Percentiles rank a stretch among this genome's conserved stretches.
Evolutionary conservation across 2,888 invertebrate genomes (phyloP).

Genomic region (Tuberolachnus salignus): DNA sequence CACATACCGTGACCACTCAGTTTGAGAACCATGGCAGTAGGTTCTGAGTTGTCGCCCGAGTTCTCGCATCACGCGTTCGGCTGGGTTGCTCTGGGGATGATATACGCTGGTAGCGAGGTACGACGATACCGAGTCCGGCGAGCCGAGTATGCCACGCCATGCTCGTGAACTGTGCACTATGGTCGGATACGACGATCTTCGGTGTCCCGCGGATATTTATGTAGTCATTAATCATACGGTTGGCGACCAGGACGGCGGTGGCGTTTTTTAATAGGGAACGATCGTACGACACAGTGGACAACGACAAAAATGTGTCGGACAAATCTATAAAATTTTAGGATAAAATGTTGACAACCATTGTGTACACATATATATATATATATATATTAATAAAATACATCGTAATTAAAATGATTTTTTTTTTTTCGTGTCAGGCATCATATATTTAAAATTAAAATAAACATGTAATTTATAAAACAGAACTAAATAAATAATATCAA

Average conservation of each 20-base stretch:
- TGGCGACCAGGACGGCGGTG: background rate
- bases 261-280: background rate
- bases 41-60: background rate
- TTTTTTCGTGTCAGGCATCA: too few species aligned
- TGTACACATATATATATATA: too few species aligned
- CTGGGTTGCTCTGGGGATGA: background rate
- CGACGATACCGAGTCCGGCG: rapidly evolving
- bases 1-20: background rate
- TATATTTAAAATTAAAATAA: too few species aligned
- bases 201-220: background rate
- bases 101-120: background rate
- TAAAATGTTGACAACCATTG: too few species aligned
- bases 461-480: too few species aligned
- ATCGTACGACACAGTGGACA: background rate
- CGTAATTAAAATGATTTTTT: too few species aligned
- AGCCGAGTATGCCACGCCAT: background rate
- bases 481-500: too few species aligned
- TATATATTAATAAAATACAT: too few species aligned
- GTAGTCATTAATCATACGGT: background rate
- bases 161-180: background rate
- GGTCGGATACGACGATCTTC: background rate
- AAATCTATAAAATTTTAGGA: too few species aligned
- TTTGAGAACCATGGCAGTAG: background rate
- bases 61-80: background rate
- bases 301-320: background rate